phyloP scores from a whole-genome alignment of 2,797 vertebrate genomes.

The Pipistrellus pipistrellus region DNA sequence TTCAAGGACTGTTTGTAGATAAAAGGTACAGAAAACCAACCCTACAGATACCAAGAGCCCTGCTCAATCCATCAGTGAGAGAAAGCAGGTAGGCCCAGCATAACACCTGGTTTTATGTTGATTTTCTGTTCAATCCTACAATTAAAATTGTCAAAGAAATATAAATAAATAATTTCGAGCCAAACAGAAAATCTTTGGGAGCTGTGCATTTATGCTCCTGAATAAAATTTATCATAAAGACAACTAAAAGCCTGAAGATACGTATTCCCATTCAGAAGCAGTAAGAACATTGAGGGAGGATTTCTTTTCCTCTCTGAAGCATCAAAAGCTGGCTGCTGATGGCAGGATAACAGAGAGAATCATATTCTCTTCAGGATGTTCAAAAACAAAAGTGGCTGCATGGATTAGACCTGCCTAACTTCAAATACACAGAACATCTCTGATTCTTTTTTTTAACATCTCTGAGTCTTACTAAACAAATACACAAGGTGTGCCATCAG shows the following conservation, averaged over 20 bases:
- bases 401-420: neutral
- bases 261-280: neutral
- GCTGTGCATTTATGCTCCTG: neutral
- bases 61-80: neutral
- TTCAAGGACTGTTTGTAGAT: neutral
- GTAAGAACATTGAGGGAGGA: neutral
- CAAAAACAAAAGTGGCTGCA: neutral
- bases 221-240: neutral
- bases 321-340: neutral
- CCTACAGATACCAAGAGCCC: rapidly evolving
- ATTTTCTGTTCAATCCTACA: neutral
- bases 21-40: neutral
- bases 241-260: neutral
- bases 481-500: neutral
- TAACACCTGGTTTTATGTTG: neutral
- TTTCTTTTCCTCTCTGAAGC: neutral
- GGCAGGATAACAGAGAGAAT: neutral
- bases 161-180: neutral
- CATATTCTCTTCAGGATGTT: neutral
- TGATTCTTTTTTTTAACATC: neutral
- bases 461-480: neutral
- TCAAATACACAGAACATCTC: neutral
- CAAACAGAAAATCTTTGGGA: neutral
- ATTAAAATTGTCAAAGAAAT: neutral
- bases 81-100: neutral